Evolutionary conservation across 2,888 invertebrate genomes (phyloP), one percentile per base, ranked within the genome.

Genomic region (Branchipolynoe longqiensis): DNA sequence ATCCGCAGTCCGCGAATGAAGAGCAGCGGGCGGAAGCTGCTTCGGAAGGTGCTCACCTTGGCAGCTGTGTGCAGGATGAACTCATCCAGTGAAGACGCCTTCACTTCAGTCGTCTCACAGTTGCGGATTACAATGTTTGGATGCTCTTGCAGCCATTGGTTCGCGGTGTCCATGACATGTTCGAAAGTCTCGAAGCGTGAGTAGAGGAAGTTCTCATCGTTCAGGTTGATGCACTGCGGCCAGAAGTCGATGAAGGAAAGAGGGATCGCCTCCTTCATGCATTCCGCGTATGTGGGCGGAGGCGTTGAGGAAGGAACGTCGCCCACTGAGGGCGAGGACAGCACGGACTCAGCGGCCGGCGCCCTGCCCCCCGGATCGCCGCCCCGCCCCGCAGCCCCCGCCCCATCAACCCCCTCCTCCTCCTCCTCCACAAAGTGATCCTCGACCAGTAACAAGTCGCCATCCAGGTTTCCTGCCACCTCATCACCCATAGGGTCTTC

Each of bases 161-260:
- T 84, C 1, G 84, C 73, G 4, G 59, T 73, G 28, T 84, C 64
- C 8, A 84, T 56, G 0, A 84, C 33, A 12, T 41, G 58, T n/a
- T 84, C 69, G n/a, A 84, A 84, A 69, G 48, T 84, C 54, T 84
- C 84, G n/a, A 84, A 84, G 28, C 73, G 41, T 6, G 64, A 48
- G 31, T 48, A 54, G 4, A 84, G 31, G 36, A 84, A 84, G n/a
- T 84, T 48, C 33, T 69, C 64, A 84, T 69, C 64, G 28, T 84
- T 62, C 22, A 69, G 28, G n/a, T 56, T 62, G 14, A 73, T 38
- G 54, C 84, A 84, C 48, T 84, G 84, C 6, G 84, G 84, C 84
- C 84, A 84, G 84, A 84, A 84, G 56, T 84, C 84, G 25, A 84
- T 84, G 73, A 84, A 84, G 0, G 84, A 84, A 31, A 84, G 33